These are phyloP conservation scores for Tetramorium simillimum DNA, from an alignment of 1,140 invertebrate genomes.

Conservation along the genomic window DNA sequence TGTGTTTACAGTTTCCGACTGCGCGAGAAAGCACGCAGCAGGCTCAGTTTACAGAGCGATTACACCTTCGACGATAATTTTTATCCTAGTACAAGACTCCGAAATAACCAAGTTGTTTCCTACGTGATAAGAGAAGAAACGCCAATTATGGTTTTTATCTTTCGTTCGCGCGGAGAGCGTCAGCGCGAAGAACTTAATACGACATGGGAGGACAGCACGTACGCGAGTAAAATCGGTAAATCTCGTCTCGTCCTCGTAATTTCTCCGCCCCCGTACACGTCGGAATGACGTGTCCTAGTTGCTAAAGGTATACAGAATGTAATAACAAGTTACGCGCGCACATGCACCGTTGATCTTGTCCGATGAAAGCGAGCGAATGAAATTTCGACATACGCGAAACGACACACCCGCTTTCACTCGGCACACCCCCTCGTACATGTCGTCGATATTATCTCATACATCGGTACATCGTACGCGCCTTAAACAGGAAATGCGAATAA, in stretches of 20 bases:
- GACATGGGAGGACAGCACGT: background rate
- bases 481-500: slow-evolving; percentile 64
- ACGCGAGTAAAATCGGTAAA: background rate
- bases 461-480: slow-evolving; percentile 29
- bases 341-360: background rate
- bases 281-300: background rate
- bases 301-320: slow-evolving; percentile 49
- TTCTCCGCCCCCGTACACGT: background rate
- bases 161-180: background rate
- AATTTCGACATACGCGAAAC: too few relatives aligned
- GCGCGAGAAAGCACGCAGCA: slow-evolving; percentile 15
- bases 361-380: background rate
- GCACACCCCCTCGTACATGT: background rate
- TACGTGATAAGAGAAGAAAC: background rate
- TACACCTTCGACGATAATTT: slow-evolving; percentile 21
- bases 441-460: background rate
- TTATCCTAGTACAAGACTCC: slow-evolving; percentile 7
- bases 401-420: background rate
- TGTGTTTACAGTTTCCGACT: slow-evolving; percentile 41
- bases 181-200: slow-evolving; percentile 14
- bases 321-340: slow-evolving; percentile 13
- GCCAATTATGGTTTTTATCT: background rate
- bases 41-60: slow-evolving; percentile 14
- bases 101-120: background rate
- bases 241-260: slow-evolving; percentile 38